Base-by-base conservation (phyloP, 1,140 invertebrate genomes). In the Agrypnia vestita region DNA sequence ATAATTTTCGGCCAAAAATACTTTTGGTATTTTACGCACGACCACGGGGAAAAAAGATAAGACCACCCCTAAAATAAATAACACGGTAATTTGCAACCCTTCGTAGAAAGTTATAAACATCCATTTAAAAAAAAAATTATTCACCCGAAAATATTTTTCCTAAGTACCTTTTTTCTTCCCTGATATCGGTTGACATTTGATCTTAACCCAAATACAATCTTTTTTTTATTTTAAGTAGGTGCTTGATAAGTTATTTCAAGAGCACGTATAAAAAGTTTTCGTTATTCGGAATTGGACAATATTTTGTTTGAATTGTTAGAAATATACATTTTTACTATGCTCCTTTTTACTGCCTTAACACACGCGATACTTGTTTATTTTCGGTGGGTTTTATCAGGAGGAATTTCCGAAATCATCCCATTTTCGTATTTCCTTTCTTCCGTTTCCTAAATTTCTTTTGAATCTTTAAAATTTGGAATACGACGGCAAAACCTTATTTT, bases 391-490 rank as follows among this genome's bases (percentile, higher is more conserved):
- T 59, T 59, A 59, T 59, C 55, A 21, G 0, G 11, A 6, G 21
- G 21, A 59, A 15, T 59, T 59, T 59, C 21, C 15, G 55, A 21
- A 59, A 59, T 15, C 15, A 59, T 59, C 55, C 11, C 17, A 59
- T 59, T 59, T 59, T 59, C 55, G 21, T 59, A 59, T 59, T 59
- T 59, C 55, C 55, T 15, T 19, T 59, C 21, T 21, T 59, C 55
- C 17, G 21, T 59, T 59, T 59, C 55, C 55, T 59, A 59, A 59
- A 59, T 21, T 59, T 59, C 55, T 59, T 59, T 59, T 21, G 55
- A 59, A 19, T 59, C 17, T 21, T 21, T 59, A 15, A 59, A 59
- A 59, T 59, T 59, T 59, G 15, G 21, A 59, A 59, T 59, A 59
- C 55, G 55, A 59, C 15, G 55, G 15, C 21, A 15, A 21, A 59